Conservation (phyloP, 2,888 invertebrate genomes). For the Cheilosia soror region DNA sequence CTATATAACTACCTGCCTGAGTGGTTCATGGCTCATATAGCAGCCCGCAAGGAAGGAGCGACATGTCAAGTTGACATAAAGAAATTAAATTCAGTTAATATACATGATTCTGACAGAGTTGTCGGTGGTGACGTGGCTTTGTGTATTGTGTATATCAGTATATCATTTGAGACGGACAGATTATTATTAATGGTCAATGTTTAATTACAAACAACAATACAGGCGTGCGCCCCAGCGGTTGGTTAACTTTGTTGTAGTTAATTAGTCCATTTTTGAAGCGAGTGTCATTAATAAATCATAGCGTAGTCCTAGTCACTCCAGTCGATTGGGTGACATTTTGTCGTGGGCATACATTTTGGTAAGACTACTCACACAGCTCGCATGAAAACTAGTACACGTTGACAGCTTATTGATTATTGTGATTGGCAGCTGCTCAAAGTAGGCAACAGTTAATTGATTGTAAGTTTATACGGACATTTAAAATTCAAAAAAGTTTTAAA, state of each 20-base stretch:
- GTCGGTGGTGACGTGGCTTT: constrained; percentile 31
- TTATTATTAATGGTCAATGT: constrained; percentile 45
- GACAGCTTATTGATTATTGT: constrained; percentile 29
- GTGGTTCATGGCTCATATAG: constrained; percentile 2
- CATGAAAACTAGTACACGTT: background rate
- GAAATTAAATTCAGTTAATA: constrained; percentile 54
- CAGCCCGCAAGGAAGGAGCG: constrained; percentile 8
- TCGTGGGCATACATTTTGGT: background rate
- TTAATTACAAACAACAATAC: constrained; percentile 21
- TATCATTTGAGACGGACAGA: constrained; percentile 31
- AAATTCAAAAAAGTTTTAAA: background rate
- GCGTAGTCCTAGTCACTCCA: background rate
- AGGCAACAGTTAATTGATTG: constrained; percentile 15
- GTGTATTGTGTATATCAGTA: background rate
- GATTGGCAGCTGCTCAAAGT: constrained; percentile 1
- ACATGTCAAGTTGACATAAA: constrained; percentile 49
- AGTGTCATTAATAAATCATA: constrained; percentile 37
- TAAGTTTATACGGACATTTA: background rate
- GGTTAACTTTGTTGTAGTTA: constrained; percentile 29
- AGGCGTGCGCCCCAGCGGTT: constrained; percentile 17
- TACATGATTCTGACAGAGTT: constrained; percentile 48
- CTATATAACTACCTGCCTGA: background rate
- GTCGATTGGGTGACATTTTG: constrained; percentile 10
- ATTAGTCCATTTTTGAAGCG: constrained; percentile 36
- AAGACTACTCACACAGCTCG: background rate